Percentiles rank a stretch among this genome's conserved stretches.
phyloP scores from a whole-genome alignment of 2,797 vertebrate genomes.

The Centroberyx gerrardi region DNA sequence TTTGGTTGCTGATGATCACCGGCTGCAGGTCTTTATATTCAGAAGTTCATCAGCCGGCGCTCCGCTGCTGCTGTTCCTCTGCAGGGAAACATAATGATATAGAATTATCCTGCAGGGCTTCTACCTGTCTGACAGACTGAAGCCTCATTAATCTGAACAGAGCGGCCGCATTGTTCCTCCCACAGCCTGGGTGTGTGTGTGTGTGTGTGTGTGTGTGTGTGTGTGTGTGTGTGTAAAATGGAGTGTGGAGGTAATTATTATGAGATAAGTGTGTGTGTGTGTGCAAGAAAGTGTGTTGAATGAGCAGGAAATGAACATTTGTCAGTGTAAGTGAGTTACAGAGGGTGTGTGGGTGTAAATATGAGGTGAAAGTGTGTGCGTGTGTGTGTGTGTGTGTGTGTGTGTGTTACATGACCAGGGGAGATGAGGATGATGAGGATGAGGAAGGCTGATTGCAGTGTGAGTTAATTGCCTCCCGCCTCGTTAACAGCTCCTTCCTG shows the following conservation, averaged over 20 bases:
- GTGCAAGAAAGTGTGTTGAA: conserved; percentile 1
- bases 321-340: not conserved
- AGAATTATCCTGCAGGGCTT: conserved; percentile 63
- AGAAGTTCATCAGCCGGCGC: not conserved
- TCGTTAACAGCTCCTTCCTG: conserved; percentile 2
- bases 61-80: conserved; percentile 25
- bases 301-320: conserved; percentile 6
- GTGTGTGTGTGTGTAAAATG: not conserved
- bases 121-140: conserved; percentile 66
- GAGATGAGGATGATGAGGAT: not conserved
- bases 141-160: conserved; percentile 59
- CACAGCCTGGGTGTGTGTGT: conserved; percentile 20
- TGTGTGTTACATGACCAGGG: not conserved
- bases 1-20: too few relatives aligned
- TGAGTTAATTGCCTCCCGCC: not conserved
- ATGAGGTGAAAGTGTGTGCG: not conserved
- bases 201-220: not conserved
- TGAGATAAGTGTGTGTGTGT: conserved; percentile 4
- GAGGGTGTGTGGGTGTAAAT: not conserved
- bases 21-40: conserved; percentile 11
- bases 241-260: conserved; percentile 28
- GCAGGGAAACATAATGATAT: conserved; percentile 66
- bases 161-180: conserved; percentile 54
- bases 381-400: too few relatives aligned
- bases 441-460: not conserved